Evolutionary conservation across 2,113 vertebrate genomes (phyloP).

Genomic region (Sceloporus tristichus): DNA sequence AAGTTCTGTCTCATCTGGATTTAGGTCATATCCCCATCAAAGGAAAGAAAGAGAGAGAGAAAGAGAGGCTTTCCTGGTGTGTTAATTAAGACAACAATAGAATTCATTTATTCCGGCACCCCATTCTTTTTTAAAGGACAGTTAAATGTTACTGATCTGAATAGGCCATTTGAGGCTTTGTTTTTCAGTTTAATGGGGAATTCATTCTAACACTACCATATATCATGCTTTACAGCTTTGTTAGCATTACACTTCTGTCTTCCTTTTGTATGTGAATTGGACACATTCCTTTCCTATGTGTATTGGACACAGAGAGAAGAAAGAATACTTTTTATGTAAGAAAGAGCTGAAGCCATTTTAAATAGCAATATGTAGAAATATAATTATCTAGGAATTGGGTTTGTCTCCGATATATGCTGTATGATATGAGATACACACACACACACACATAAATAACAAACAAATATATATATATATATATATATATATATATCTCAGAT

Average conservation of each 20-base stretch:
- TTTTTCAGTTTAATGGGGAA: conserved; percentile 38
- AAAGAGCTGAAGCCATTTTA: background rate
- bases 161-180: conserved; percentile 40
- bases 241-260: conserved; percentile 5
- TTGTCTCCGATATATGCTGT: too few species aligned
- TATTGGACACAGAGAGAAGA: too few species aligned
- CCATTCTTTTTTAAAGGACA: conserved; percentile 50
- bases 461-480: too few species aligned
- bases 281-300: background rate
- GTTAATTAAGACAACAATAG: conserved; percentile 44
- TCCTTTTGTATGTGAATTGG: background rate
- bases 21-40: conserved; percentile 30
- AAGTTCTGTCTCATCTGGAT: background rate
- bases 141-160: conserved; percentile 46
- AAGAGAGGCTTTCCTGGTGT: conserved; percentile 27
- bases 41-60: background rate
- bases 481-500: too few species aligned
- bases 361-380: background rate
- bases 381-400: too few species aligned
- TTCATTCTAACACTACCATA: conserved; percentile 17
- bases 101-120: conserved; percentile 37
- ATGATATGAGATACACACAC: too few species aligned
- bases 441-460: too few species aligned
- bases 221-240: conserved; percentile 5
- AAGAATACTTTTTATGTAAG: background rate